These are phyloP conservation scores for Galleria mellonella DNA, from an alignment of 1,140 invertebrate species.

Conservation along the genomic window DNA sequence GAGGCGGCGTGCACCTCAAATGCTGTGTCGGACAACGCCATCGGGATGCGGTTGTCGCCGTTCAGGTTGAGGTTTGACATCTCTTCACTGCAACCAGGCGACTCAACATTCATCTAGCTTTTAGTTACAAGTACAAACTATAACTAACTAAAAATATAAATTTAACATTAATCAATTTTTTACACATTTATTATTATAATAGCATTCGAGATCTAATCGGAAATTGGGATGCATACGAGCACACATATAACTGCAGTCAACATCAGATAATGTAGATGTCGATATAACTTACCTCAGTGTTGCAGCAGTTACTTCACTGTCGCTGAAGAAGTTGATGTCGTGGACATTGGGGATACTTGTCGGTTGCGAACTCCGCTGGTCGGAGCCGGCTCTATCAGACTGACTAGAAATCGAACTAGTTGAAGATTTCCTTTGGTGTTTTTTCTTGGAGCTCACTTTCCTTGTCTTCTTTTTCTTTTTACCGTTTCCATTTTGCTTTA, in stretches of 20 bases:
- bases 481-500: constrained; percentile 60
- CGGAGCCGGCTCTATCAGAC: constrained; percentile 58
- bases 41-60: constrained; percentile 64
- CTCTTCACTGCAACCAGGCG: constrained; percentile 63
- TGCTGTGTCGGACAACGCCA: constrained; percentile 68
- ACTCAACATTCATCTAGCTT: constrained; percentile 8
- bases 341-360: constrained; percentile 35
- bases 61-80: constrained; percentile 68
- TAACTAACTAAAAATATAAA: too few relatives aligned
- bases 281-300: constrained; percentile 75
- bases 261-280: too few relatives aligned
- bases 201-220: too few relatives aligned
- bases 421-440: constrained; percentile 81
- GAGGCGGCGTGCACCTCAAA: constrained; percentile 69
- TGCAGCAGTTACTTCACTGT: constrained; percentile 85
- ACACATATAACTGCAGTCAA: too few relatives aligned
- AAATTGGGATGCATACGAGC: too few relatives aligned
- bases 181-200: too few relatives aligned
- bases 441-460: constrained; percentile 86
- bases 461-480: constrained; percentile 85
- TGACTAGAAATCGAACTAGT: constrained; percentile 72
- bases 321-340: constrained; percentile 86
- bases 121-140: not conserved
- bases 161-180: too few relatives aligned
- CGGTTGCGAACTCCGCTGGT: constrained; percentile 41